Percentiles rank a stretch among this genome's conserved stretches.
phyloP scores from a whole-genome alignment of 1,140 invertebrate species.

The Odontomachus brunneus region DNA sequence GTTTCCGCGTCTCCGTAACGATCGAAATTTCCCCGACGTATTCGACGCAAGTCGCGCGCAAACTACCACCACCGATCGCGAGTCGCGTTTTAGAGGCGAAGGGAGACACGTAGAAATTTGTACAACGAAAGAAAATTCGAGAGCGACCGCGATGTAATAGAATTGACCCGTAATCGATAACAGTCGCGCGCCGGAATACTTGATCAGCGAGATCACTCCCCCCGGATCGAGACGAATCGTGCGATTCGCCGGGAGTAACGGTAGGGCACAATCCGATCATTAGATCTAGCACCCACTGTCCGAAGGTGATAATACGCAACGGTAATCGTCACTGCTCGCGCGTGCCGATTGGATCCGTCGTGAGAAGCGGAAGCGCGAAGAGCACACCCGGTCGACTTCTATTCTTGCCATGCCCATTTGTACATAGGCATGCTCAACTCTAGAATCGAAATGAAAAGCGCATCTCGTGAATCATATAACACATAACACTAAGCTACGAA shows the following conservation, averaged over 20 bases:
- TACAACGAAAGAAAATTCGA: too few relatives aligned
- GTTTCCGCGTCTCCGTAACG: background rate
- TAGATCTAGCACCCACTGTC: background rate
- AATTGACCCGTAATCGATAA: too few relatives aligned
- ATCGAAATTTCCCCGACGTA: background rate
- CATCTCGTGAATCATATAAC: conserved; percentile 74
- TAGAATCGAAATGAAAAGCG: conserved; percentile 71
- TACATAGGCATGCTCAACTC: conserved; percentile 83
- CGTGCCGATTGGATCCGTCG: conserved; percentile 36
- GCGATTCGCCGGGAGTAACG: too few relatives aligned
- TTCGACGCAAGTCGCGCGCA: too few relatives aligned
- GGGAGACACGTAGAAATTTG: too few relatives aligned
- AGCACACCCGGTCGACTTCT: conserved; percentile 62
- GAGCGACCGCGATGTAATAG: too few relatives aligned
- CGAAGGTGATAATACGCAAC: conserved; percentile 9
- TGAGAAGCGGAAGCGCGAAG: conserved; percentile 46
- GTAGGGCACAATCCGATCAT: too few relatives aligned
- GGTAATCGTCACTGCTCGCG: background rate
- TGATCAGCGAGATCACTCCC: too few relatives aligned
- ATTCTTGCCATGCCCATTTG: conserved; percentile 81
- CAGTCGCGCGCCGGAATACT: too few relatives aligned
- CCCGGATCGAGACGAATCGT: too few relatives aligned
- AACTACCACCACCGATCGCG: too few relatives aligned
- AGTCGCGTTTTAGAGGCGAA: too few relatives aligned
- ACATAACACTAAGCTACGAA: conserved; percentile 71